Evolutionary conservation across 2,113 vertebrate species (phyloP).

Genomic region (Macquaria ambigua): DNA sequence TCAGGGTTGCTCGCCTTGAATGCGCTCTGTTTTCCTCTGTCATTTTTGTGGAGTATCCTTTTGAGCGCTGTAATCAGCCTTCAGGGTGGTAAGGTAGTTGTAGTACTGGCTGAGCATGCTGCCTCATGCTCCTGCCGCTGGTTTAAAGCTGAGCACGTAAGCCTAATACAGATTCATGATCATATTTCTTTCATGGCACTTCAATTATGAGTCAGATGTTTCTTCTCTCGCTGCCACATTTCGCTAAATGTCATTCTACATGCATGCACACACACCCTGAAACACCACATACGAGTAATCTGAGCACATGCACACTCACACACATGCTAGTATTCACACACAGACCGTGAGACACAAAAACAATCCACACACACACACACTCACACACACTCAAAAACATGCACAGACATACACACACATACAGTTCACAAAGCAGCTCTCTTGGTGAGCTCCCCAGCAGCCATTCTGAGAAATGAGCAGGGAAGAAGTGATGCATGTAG

Average conservation of each 20-base stretch:
- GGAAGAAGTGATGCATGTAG: conserved; percentile 78
- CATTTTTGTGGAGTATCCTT: conserved; percentile 65
- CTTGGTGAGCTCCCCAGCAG: conserved; percentile 74
- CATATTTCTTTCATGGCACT: conserved; percentile 82
- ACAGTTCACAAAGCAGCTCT: conserved; percentile 56
- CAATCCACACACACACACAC: conserved; percentile 26
- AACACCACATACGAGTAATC: conserved; percentile 36
- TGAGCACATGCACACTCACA: conserved; percentile 2
- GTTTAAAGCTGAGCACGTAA: conserved; percentile 66
- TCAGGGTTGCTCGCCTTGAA: conserved; percentile 60
- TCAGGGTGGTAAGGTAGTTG: conserved; percentile 50
- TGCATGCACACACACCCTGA: conserved; percentile 65
- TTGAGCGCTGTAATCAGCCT: conserved; percentile 65
- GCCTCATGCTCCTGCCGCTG: conserved; percentile 37
- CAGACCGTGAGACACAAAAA: conserved; percentile 24
- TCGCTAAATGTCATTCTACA: conserved; percentile 81
- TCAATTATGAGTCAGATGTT: conserved; percentile 85
- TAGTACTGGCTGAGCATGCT: conserved; percentile 29
- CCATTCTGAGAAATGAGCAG: conserved; percentile 73
- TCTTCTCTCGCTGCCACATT: conserved; percentile 71
- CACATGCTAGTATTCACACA: conserved; percentile 1
- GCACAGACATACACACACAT: conserved; percentile 16
- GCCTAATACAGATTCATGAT: conserved; percentile 74
- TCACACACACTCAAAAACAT: conserved; percentile 10
- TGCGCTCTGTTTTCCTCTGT: conserved; percentile 54